Percentiles rank a stretch among this genome's conserved stretches.
These are phyloP conservation scores for Siniperca scherzeri DNA, from an alignment of 2,797 vertebrate genomes.

Conservation along the genomic window DNA sequence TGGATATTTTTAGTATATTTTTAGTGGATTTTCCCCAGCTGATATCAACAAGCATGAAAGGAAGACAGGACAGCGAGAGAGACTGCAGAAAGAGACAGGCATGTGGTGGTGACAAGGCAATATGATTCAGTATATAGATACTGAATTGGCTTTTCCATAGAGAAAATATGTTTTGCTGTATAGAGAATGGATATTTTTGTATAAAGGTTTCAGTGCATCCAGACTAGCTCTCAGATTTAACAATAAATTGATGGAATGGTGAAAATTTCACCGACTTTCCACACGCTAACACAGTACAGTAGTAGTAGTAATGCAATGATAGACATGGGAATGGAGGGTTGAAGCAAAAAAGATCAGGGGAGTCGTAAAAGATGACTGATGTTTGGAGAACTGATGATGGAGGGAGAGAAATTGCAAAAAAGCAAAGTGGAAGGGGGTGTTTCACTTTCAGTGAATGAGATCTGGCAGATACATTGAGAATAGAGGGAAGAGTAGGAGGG, in stretches of 20 bases:
- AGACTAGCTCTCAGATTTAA: not conserved
- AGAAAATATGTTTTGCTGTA: not conserved
- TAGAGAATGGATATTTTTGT: conserved; percentile 11
- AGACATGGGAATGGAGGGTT: not conserved
- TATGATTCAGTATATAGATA: conserved; percentile 22
- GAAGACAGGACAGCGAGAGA: conserved; percentile 4
- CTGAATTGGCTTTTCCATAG: conserved; percentile 1
- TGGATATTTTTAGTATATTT: conserved; percentile 38
- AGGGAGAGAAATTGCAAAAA: conserved; percentile 7
- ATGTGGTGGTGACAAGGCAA: conserved; percentile 15
- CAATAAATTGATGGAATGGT: conserved; percentile 9
- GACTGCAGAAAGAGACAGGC: conserved; percentile 8
- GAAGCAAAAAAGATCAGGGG: not conserved
- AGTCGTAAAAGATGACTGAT: not conserved
- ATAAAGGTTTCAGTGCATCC: not conserved
- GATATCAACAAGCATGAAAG: conserved; percentile 35
- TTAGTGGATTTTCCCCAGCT: conserved; percentile 41
- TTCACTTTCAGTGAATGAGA: conserved; percentile 21
- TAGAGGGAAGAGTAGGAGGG: conserved; percentile 4
- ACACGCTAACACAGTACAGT: not conserved
- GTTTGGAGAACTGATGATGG: not conserved
- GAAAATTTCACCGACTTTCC: not conserved
- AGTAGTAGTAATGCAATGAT: not conserved
- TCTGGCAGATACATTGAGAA: conserved; percentile 19
- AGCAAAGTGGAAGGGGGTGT: conserved; percentile 6